Base-by-base conservation (phyloP, 2,888 invertebrate species). In the Listrodromus nycthemerus region DNA sequence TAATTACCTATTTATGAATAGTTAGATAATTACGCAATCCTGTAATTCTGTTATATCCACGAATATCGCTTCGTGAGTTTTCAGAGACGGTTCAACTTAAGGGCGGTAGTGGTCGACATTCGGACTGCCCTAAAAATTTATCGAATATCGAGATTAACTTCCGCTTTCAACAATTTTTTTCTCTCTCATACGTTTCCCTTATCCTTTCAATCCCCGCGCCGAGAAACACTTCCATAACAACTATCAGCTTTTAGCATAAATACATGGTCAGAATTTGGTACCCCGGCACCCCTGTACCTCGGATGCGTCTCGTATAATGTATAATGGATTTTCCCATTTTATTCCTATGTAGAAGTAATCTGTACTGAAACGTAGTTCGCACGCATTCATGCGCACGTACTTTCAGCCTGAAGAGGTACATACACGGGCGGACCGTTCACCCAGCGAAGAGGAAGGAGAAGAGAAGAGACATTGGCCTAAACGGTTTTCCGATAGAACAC, bases 401-500 rank as follows among this genome's bases (percentile, higher is more conserved):
- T 65, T 37, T n/a, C 33, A 65, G 7, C 30, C 30, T 30, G 27
- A n/a, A 24, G 27, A 30, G 21, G 19, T 37, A 37, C 37, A 19
- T 65, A 24, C 65, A 33, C n/a, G 48, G n/a, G 52, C 30, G 30
- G 7, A 65, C 10, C 52, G 19, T 30, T 24, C 21, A 16, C 24
- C 21, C 7, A 27, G 16, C 61, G 61, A 63, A 30, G 74, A 70
- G 82, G 77, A 85, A 82, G 83, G 82, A 75, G 82, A 83, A 86
- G 83, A 84, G 84, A 85, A 83, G 73, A 83, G 71, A 73, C 81
- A 81, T 80, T 82, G 85, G 78, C 86, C 84, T 73, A 86, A 89
- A 88, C 88, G 85, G 85, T 89, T 89, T 89, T 88, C 88, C 88
- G 73, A 89, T 89, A 89, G 71, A 80, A 83, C 83, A 82, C 30